Conservation (phyloP, 2,113 vertebrate species). For the Trematocara zebra region DNA sequence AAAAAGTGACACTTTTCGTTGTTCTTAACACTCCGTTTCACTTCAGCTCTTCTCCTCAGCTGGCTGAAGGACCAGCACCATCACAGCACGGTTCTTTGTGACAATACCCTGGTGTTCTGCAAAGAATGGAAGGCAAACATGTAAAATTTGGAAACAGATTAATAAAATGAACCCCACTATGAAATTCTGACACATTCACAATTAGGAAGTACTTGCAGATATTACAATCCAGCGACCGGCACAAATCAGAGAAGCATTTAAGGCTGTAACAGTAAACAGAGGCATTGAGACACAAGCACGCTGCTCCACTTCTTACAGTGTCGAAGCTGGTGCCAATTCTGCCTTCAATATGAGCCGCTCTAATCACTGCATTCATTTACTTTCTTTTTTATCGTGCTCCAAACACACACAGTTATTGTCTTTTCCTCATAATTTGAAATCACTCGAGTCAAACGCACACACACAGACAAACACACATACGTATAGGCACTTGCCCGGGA, state of each 20-base stretch:
- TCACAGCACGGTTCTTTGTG: not conserved
- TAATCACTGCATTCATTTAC: constrained; percentile 45
- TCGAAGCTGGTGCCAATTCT: not conserved
- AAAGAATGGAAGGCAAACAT: not conserved
- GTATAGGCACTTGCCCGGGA: not conserved
- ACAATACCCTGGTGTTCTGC: not conserved
- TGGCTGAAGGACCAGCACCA: not conserved
- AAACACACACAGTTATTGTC: constrained; percentile 35
- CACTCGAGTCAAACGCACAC: constrained; percentile 26
- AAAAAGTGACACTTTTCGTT: not conserved
- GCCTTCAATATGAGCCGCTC: not conserved
- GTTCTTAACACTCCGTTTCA: not conserved
- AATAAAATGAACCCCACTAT: not conserved
- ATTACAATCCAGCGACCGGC: not conserved
- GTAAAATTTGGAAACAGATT: not conserved
- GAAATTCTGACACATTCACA: not conserved
- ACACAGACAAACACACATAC: not conserved
- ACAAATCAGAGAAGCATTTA: not conserved
- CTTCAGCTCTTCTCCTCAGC: not conserved
- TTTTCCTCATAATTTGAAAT: constrained; percentile 53
- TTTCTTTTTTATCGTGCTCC: constrained; percentile 6
- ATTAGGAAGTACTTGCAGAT: not conserved
- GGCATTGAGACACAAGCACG: not conserved
- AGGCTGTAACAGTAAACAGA: not conserved
- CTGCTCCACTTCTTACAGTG: constrained; percentile 8